A percentile compares a stretch with the other conserved stretches of the same genome.
Evolutionary conservation across 1,140 invertebrate species (phyloP).

Genomic region (Ceratosolen fusciceps): DNA sequence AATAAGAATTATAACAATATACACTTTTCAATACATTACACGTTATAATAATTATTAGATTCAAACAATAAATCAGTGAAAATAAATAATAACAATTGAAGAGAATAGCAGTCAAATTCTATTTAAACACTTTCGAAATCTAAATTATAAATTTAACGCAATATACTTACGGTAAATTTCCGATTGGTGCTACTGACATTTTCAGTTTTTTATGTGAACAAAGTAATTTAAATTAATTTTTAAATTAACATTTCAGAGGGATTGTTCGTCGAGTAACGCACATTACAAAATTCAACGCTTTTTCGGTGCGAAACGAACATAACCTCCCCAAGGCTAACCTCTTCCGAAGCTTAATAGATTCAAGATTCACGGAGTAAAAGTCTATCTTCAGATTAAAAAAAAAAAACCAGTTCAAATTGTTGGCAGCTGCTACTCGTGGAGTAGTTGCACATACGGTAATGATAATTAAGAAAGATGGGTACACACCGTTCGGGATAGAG

Average conservation of each 20-base stretch:
- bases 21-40: no score
- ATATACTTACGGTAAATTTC: conserved; percentile 62
- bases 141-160: conserved; percentile 28
- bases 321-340: background rate
- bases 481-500: background rate
- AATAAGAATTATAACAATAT: background rate
- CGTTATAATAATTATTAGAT: no score
- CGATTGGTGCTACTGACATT: conserved; percentile 58
- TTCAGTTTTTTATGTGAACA: conserved; percentile 9
- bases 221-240: background rate
- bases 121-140: background rate
- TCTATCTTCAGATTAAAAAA: background rate
- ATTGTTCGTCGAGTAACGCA: background rate
- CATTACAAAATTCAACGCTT: background rate
- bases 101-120: background rate
- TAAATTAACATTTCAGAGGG: conserved; percentile 12
- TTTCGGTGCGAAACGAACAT: conserved; percentile 17
- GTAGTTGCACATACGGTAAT: background rate
- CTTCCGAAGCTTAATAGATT: background rate
- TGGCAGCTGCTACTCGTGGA: background rate
- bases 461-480: background rate
- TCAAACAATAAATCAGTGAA: no score
- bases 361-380: background rate
- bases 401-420: background rate
- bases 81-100: conserved; percentile 25